A percentile compares a stretch with the other conserved stretches of the same genome.
Evolutionary conservation across 2,797 vertebrate genomes (phyloP).

Genomic region (Phoebastria nigripes): DNA sequence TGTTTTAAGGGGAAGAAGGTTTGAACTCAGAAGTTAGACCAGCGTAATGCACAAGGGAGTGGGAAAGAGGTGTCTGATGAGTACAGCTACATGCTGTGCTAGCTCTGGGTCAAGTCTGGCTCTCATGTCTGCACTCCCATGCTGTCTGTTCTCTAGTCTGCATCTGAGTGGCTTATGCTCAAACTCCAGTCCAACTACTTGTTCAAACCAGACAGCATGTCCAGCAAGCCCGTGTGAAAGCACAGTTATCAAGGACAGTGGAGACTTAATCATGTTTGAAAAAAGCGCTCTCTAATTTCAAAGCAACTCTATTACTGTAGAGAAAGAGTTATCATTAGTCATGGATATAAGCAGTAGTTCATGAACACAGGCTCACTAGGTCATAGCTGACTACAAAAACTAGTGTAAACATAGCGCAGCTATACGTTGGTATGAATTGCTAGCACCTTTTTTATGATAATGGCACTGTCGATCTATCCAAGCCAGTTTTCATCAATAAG

Average conservation of each 20-base stretch:
- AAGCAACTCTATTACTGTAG: background rate
- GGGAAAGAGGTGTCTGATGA: background rate
- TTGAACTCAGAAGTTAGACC: background rate
- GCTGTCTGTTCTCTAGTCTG: background rate
- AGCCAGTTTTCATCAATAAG: background rate
- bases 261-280: background rate
- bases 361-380: background rate
- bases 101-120: background rate
- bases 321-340: background rate
- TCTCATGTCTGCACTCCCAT: fast-evolving
- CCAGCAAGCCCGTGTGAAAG: background rate
- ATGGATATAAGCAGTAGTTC: background rate
- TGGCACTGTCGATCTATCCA: background rate
- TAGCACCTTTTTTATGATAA: too few relatives aligned
- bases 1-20: background rate
- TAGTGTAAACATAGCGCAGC: background rate
- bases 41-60: background rate
- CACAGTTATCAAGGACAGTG: background rate
- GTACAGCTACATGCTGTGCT: background rate
- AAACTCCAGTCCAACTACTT: background rate
- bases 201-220: background rate
- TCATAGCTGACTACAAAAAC: background rate
- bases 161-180: background rate
- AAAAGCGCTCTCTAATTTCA: background rate
- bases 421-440: background rate